A percentile compares a stretch with the other conserved stretches of the same genome.
These are phyloP conservation scores for Acanthurus tractus DNA, from an alignment of 2,797 vertebrate species.

Conservation along the genomic window DNA sequence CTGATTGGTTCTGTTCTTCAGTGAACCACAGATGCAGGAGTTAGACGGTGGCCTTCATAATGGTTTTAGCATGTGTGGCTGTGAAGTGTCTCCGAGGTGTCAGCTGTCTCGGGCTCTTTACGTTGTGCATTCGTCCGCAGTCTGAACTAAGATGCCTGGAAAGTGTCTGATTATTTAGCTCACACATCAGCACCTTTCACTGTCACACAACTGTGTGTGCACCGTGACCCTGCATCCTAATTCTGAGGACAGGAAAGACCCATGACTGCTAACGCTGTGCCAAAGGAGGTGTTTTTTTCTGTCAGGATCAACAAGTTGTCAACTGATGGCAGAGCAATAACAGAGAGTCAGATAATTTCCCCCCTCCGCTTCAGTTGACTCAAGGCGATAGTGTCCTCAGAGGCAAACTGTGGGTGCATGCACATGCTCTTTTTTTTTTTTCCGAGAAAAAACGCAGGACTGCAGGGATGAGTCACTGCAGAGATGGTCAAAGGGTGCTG, in stretches of 20 bases:
- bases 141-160: slow-evolving; percentile 69
- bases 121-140: slow-evolving; percentile 19
- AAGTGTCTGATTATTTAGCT: slow-evolving; percentile 60
- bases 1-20: background rate
- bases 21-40: slow-evolving; percentile 1
- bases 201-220: slow-evolving; percentile 45
- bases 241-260: slow-evolving; percentile 58
- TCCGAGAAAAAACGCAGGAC: slow-evolving; percentile 32
- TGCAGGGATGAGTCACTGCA: slow-evolving; percentile 45
- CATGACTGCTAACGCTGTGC: slow-evolving; percentile 34
- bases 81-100: slow-evolving; percentile 23
- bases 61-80: slow-evolving; percentile 27
- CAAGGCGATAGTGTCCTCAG: slow-evolving; percentile 32
- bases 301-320: slow-evolving; percentile 67
- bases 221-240: slow-evolving; percentile 72
- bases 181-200: slow-evolving; percentile 44
- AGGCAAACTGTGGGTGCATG: slow-evolving; percentile 41
- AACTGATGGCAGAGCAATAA: slow-evolving; percentile 61
- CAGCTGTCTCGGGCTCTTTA: slow-evolving; percentile 5
- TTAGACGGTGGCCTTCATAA: background rate
- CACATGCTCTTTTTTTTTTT: slow-evolving; percentile 37
- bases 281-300: slow-evolving; percentile 36
- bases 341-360: slow-evolving; percentile 54
- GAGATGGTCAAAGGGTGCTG: slow-evolving; percentile 20
- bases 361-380: slow-evolving; percentile 47